These are phyloP conservation scores for Pygoscelis adeliae DNA, from an alignment of 2,113 vertebrate species.

Conservation along the genomic window DNA sequence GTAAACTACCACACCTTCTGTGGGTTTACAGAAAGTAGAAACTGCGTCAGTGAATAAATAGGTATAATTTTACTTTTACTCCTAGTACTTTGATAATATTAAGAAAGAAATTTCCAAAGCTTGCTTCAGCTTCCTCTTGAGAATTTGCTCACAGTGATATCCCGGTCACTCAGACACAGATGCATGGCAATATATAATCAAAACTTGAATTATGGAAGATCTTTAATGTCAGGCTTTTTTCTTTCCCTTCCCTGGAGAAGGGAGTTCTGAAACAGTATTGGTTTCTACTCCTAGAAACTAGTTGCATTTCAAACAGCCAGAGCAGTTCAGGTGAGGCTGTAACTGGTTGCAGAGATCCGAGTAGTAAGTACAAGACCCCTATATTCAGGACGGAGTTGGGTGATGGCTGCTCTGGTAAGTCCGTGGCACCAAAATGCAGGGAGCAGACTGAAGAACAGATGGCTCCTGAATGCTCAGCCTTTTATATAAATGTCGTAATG, in stretches of 20 bases:
- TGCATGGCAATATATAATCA: background rate
- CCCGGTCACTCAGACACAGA: background rate
- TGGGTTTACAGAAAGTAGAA: background rate
- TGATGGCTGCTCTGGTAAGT: background rate
- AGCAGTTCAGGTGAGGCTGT: background rate
- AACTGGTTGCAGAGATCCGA: background rate
- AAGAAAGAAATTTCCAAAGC: background rate
- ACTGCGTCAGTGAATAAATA: background rate
- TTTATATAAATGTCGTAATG: background rate
- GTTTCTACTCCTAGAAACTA: background rate
- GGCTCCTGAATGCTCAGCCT: background rate
- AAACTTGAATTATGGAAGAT: background rate
- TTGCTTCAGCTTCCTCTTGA: background rate
- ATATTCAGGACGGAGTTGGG: accelerated
- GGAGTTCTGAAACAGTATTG: background rate
- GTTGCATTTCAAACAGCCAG: background rate
- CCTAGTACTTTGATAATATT: background rate
- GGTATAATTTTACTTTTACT: background rate
- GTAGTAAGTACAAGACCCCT: background rate
- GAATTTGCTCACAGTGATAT: background rate
- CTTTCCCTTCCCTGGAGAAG: background rate
- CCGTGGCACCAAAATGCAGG: background rate
- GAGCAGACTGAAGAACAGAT: background rate
- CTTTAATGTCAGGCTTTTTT: background rate
- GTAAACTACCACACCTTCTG: background rate